Evolutionary conservation across 2,113 vertebrate species (phyloP).

Genomic region (Melanostigma gelatinosum): DNA sequence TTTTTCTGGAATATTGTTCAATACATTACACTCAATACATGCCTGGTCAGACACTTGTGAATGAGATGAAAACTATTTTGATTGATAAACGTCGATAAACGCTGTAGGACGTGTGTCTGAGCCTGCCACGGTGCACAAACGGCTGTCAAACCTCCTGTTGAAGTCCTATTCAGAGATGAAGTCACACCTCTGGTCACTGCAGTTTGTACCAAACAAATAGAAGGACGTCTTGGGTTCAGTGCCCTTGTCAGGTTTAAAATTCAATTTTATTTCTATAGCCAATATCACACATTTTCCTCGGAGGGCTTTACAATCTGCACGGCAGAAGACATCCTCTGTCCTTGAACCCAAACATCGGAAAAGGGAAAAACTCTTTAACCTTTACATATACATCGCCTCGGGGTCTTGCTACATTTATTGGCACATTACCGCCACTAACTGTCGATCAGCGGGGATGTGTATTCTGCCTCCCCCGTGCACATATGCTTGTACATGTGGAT

Average conservation of each 20-base stretch:
- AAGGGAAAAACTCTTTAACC: too few relatives aligned
- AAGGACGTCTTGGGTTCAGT: not conserved
- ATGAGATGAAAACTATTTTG: not conserved
- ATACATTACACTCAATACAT: too few relatives aligned
- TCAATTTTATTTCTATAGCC: too few relatives aligned
- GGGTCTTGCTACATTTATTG: not conserved
- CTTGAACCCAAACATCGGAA: too few relatives aligned
- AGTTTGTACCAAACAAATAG: too few relatives aligned
- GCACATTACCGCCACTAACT: not conserved
- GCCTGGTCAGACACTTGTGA: not conserved
- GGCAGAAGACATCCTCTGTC: not conserved
- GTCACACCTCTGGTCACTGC: not conserved
- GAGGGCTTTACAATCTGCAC: not conserved
- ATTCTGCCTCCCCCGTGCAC: not conserved
- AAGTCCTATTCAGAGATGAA: not conserved
- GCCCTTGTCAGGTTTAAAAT: not conserved
- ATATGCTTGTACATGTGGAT: slow-evolving; percentile 6
- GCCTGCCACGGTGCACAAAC: not conserved
- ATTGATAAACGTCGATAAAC: not conserved
- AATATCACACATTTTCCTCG: not conserved
- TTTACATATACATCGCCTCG: not conserved
- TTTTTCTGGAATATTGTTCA: too few relatives aligned
- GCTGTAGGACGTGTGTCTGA: not conserved
- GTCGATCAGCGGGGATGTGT: not conserved
- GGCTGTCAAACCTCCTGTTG: not conserved